A percentile compares a stretch with the other conserved stretches of the same genome.
Evolutionary conservation across 2,797 vertebrate species (phyloP).

Genomic region (Poeciliopsis paucimaculata): DNA sequence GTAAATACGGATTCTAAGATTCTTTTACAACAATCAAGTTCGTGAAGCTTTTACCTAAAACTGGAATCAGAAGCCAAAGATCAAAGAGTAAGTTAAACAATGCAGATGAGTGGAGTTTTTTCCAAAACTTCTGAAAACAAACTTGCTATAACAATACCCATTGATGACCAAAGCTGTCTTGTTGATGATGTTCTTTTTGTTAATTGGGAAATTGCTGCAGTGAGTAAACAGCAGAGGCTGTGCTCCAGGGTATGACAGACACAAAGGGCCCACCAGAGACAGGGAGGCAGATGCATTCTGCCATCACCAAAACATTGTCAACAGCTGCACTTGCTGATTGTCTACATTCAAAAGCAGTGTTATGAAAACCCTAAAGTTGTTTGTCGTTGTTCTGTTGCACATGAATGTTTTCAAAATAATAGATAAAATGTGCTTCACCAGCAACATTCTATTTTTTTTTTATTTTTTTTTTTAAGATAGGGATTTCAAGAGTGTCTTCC

Average conservation of each 20-base stretch:
- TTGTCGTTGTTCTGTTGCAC: not conserved
- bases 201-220: not conserved
- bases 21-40: not conserved
- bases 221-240: not conserved
- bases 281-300: conserved; percentile 1
- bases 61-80: not conserved
- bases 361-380: not conserved
- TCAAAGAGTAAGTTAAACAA: not conserved
- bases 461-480: not conserved
- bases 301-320: conserved; percentile 1
- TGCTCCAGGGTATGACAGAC: not conserved
- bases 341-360: not conserved
- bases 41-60: not conserved
- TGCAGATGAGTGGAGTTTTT: not conserved
- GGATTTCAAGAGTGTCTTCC: not conserved
- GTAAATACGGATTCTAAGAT: not conserved
- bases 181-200: not conserved
- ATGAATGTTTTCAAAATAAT: not conserved
- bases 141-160: not conserved
- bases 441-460: not conserved
- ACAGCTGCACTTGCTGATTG: conserved; percentile 8
- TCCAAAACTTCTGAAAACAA: not conserved
- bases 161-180: not conserved
- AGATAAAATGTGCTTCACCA: not conserved
- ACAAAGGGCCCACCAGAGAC: not conserved